Evolutionary conservation across 2,797 vertebrate species (phyloP).

Genomic region (Sphenodon punctatus): DNA sequence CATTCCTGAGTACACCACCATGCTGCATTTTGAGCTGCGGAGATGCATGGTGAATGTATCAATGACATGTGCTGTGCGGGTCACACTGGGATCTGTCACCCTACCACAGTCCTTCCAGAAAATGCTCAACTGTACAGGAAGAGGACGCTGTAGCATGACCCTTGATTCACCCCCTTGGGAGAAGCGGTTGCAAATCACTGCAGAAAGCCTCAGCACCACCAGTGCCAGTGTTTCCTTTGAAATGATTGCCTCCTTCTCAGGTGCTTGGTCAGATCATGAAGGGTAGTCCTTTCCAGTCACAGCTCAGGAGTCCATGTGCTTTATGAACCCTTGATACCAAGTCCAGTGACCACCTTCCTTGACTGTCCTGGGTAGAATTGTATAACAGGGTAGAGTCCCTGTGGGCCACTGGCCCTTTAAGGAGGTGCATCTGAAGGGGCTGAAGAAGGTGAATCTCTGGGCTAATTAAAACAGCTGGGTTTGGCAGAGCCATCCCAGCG

Average conservation of each 20-base stretch:
- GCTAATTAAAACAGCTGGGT: too few relatives aligned
- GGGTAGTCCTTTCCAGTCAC: too few relatives aligned
- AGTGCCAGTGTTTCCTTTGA: constrained; percentile 75
- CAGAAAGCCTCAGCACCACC: constrained; percentile 73
- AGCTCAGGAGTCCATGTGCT: too few relatives aligned
- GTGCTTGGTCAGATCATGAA: constrained; percentile 54
- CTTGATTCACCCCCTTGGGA: constrained; percentile 87
- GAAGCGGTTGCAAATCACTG: constrained; percentile 85
- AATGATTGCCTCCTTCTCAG: constrained; percentile 81
- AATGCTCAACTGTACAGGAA: constrained; percentile 78
- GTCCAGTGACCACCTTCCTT: too few relatives aligned
- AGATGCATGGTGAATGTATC: constrained; percentile 68
- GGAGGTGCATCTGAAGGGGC: too few relatives aligned
- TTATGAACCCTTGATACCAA: too few relatives aligned
- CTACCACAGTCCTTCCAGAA: constrained; percentile 75
- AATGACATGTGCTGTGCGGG: constrained; percentile 72
- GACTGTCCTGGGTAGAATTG: too few relatives aligned
- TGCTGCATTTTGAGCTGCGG: constrained; percentile 79
- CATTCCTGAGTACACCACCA: constrained; percentile 83
- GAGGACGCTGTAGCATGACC: constrained; percentile 70
- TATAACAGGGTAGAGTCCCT: too few relatives aligned
- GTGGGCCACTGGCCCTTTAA: too few relatives aligned
- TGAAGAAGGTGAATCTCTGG: too few relatives aligned
- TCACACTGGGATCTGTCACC: constrained; percentile 82
- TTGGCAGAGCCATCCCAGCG: too few relatives aligned